A percentile compares a stretch with the other conserved stretches of the same genome.
Evolutionary conservation across 2,797 vertebrate species (phyloP).

Genomic region (Myoxocephalus aenaeus): DNA sequence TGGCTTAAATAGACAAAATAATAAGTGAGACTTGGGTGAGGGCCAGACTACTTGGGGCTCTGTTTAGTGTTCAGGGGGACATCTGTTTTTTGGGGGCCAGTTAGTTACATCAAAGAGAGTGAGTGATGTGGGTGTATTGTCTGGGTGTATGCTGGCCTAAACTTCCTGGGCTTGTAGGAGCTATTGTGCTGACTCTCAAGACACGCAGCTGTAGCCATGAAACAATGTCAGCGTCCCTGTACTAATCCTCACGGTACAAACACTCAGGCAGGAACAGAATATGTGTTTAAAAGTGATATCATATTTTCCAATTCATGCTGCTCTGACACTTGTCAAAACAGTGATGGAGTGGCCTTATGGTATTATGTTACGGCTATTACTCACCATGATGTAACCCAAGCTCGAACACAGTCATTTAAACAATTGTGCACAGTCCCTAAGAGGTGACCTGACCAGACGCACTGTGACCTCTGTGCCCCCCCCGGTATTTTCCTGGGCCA

Average conservation of each 20-base stretch:
- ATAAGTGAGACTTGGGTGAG: conserved; percentile 58
- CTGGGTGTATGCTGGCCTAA: conserved; percentile 51
- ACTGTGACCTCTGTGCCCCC: conserved; percentile 67
- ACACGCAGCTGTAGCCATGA: conserved; percentile 41
- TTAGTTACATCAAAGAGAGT: conserved; percentile 70
- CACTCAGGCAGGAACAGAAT: conserved; percentile 21
- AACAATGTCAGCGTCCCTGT: conserved; percentile 29
- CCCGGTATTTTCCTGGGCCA: conserved; percentile 56
- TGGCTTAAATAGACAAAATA: conserved; percentile 71
- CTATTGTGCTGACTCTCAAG: conserved; percentile 63
- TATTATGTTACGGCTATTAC: conserved; percentile 66
- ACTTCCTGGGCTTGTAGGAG: conserved; percentile 62
- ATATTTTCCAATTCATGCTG: conserved; percentile 33
- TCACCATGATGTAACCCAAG: conserved; percentile 65
- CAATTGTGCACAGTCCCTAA: conserved; percentile 51
- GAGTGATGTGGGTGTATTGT: conserved; percentile 74
- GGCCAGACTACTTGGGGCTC: conserved; percentile 61
- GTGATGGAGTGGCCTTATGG: conserved; percentile 24
- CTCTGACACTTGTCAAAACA: conserved; percentile 64
- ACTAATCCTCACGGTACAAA: conserved; percentile 33
- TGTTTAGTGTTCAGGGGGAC: conserved; percentile 73
- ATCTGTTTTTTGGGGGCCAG: conserved; percentile 71
- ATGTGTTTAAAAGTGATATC: conserved; percentile 23
- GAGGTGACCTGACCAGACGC: conserved; percentile 70
- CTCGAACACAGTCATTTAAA: conserved; percentile 64